These are phyloP conservation scores for Drosophila bipectinata DNA, from an alignment of 1,140 invertebrate genomes.

Conservation along the genomic window DNA sequence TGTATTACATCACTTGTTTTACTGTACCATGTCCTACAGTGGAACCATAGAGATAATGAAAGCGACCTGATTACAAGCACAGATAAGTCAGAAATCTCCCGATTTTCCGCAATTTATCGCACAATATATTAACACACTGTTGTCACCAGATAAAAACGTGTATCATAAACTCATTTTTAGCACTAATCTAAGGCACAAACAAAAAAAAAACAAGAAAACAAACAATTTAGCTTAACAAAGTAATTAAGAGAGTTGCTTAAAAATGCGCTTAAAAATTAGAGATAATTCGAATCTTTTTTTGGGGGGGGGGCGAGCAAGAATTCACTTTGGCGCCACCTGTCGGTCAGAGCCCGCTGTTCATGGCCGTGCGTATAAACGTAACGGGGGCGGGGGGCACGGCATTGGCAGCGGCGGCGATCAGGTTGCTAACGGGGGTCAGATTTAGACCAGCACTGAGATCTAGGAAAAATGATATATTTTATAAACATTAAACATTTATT, in stretches of 20 bases:
- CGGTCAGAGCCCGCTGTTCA: conserved; percentile 71
- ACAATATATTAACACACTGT: background rate
- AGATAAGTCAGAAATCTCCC: conserved; percentile 1
- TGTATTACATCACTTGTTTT: background rate
- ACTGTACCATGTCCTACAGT: background rate
- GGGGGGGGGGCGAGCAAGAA: background rate
- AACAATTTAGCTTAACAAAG: conserved; percentile 2
- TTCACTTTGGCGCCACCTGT: conserved; percentile 26
- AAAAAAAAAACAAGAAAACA: background rate
- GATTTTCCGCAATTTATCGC: background rate
- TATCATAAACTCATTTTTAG: background rate
- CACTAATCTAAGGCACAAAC: background rate
- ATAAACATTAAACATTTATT: background rate
- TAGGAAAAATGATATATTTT: conserved; percentile 9
- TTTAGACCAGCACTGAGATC: conserved; percentile 70
- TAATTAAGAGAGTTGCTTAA: conserved; percentile 12
- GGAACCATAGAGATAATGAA: background rate
- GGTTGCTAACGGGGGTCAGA: conserved; percentile 59
- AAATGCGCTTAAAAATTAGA: conserved; percentile 16
- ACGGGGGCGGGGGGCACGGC: conserved; percentile 62
- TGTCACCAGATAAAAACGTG: background rate
- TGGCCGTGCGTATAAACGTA: conserved; percentile 66
- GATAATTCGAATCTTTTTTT: conserved; percentile 4
- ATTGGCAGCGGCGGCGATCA: conserved; percentile 70
- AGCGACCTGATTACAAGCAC: background rate